phyloP scores from a whole-genome alignment of 2,113 vertebrate genomes.

The Struthio camelus region DNA sequence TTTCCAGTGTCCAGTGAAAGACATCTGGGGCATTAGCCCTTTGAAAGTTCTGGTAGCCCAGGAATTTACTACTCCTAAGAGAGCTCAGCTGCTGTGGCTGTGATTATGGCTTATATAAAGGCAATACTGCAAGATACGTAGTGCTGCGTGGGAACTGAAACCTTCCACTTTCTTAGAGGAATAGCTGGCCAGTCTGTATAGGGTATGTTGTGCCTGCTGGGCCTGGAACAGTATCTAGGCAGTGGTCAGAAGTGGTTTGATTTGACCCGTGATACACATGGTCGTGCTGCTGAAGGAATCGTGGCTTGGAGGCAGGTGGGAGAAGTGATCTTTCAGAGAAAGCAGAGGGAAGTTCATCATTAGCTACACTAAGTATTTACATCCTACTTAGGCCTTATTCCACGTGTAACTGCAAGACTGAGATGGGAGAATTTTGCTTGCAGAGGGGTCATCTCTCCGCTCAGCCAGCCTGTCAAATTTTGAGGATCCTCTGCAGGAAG shows the following conservation, averaged over 20 bases:
- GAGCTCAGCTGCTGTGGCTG: not conserved
- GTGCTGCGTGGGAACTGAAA: not conserved
- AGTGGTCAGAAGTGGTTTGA: not conserved
- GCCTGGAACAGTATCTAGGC: not conserved
- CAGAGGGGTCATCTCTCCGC: not conserved
- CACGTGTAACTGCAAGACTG: rapidly evolving
- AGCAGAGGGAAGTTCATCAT: not conserved
- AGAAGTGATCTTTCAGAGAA: not conserved
- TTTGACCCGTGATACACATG: not conserved
- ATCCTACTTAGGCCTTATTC: not conserved
- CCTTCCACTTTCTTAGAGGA: not conserved
- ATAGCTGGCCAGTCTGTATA: rapidly evolving
- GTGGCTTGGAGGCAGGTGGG: not conserved
- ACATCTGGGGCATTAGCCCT: not conserved
- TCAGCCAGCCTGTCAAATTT: not conserved
- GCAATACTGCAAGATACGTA: not conserved
- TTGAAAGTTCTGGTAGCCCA: not conserved
- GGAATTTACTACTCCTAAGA: not conserved
- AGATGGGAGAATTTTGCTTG: not conserved
- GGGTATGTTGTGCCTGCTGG: not conserved
- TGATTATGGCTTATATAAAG: not conserved
- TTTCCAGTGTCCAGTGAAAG: not conserved
- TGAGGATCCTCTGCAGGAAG: not conserved
- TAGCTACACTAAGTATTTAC: not conserved
- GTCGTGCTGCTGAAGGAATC: not conserved